phyloP scores from a whole-genome alignment of 2,113 vertebrate species.

The Sinosuthora webbiana region DNA sequence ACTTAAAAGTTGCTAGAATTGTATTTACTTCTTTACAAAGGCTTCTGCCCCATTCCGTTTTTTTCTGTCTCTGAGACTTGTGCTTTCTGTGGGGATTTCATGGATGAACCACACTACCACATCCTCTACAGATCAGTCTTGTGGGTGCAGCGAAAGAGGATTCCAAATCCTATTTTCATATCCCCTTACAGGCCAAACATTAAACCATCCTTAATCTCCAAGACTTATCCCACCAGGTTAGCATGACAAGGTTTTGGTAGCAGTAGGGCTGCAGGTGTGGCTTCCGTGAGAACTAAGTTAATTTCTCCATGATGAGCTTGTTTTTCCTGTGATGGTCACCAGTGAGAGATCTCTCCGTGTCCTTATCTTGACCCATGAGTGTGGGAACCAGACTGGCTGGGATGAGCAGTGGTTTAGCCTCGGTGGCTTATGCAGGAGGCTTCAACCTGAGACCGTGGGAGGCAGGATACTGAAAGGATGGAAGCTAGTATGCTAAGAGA shows the following conservation, averaged over 20 bases:
- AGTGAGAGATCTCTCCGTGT: neutral
- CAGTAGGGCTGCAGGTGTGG: neutral
- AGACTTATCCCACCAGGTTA: neutral
- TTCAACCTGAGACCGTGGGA: neutral
- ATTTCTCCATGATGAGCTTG: rapidly evolving
- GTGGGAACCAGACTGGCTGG: neutral
- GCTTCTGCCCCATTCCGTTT: neutral
- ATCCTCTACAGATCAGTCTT: neutral
- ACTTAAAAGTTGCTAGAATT: neutral
- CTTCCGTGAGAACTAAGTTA: neutral
- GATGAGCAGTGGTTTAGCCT: neutral
- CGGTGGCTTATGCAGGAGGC: neutral
- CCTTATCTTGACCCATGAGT: neutral
- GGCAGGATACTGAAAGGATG: neutral
- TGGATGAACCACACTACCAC: no score
- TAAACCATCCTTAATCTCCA: neutral
- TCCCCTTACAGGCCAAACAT: neutral
- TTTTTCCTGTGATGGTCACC: neutral
- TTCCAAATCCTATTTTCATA: neutral
- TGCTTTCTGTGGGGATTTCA: neutral
- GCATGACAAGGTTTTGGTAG: neutral
- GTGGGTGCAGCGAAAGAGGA: neutral
- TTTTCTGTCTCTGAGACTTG: neutral
- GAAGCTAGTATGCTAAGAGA: neutral
- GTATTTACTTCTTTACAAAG: neutral